A percentile compares a stretch with the other conserved stretches of the same genome.
Conservation (phyloP, 1,140 invertebrate genomes). For the Homalodisca vitripennis region DNA sequence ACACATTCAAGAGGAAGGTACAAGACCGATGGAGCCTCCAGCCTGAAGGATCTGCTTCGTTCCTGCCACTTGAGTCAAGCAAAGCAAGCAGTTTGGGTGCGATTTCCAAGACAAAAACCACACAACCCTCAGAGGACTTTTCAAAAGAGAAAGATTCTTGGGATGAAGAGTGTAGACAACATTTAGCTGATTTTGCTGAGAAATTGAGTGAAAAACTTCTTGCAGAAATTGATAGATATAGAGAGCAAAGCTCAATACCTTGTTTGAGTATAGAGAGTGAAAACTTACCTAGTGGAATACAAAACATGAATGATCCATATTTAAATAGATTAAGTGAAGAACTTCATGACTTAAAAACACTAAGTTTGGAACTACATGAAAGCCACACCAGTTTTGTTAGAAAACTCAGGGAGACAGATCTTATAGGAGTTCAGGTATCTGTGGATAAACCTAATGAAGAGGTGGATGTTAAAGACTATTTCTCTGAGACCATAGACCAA, state of each 20-base stretch:
- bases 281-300: slow-evolving; percentile 44
- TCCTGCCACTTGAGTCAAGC: slow-evolving; percentile 1
- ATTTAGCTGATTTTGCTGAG: slow-evolving; percentile 75
- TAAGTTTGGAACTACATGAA: slow-evolving; percentile 57
- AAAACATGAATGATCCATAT: slow-evolving; percentile 58
- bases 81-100: slow-evolving; percentile 26
- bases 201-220: slow-evolving; percentile 70
- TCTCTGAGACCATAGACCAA: too few relatives aligned
- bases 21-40: slow-evolving; percentile 30
- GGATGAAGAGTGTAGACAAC: slow-evolving; percentile 62
- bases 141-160: slow-evolving; percentile 51
- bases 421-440: neutral
- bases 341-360: slow-evolving; percentile 55
- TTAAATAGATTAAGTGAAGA: slow-evolving; percentile 57
- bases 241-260: slow-evolving; percentile 42
- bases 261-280: neutral
- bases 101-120: slow-evolving; percentile 24
- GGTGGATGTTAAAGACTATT: too few relatives aligned
- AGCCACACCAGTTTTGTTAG: slow-evolving; percentile 35
- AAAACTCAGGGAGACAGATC: slow-evolving; percentile 22
- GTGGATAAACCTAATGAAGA: neutral
- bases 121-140: slow-evolving; percentile 12
- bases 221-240: slow-evolving; percentile 70
- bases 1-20: slow-evolving; percentile 2
- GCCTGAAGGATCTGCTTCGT: neutral